A percentile compares a stretch with the other conserved stretches of the same genome.
Evolutionary conservation across 2,888 invertebrate genomes (phyloP).

Genomic region (Siphonodentalium dalli): DNA sequence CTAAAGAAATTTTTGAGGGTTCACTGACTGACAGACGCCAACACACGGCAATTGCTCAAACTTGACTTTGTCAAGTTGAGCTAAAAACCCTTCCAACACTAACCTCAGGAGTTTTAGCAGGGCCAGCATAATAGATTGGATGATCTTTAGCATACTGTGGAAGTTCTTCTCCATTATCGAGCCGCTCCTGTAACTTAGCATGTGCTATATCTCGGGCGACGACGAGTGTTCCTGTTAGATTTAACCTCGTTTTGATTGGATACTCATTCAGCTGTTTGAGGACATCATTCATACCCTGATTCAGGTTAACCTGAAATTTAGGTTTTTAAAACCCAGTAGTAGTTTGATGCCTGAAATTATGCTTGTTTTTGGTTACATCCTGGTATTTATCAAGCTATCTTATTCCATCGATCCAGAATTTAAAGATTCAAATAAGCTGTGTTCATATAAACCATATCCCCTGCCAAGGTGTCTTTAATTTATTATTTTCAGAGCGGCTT

Average conservation of each 20-base stretch:
- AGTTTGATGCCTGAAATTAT: too few species aligned
- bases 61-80: neutral
- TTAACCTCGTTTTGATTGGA: constrained; percentile 60
- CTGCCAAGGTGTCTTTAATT: too few species aligned
- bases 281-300: constrained; percentile 58
- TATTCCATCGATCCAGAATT: too few species aligned
- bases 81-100: neutral
- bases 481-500: too few species aligned
- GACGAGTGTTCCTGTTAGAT: constrained; percentile 62
- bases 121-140: constrained; percentile 66
- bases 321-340: too few species aligned
- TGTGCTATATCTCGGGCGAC: constrained; percentile 66
- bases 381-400: too few species aligned
- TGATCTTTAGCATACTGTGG: constrained; percentile 65
- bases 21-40: too few species aligned
- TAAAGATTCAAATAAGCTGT: too few species aligned
- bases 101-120: constrained; percentile 65
- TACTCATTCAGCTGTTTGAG: constrained; percentile 48
- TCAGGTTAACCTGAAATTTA: constrained; percentile 55
- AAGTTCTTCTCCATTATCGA: constrained; percentile 59
- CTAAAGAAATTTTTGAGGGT: neutral
- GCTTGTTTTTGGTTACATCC: too few species aligned
- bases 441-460: too few species aligned
- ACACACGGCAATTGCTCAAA: too few species aligned
- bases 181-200: constrained; percentile 62